Conservation (phyloP, 2,113 vertebrate species). For the Elephantulus edwardii region DNA sequence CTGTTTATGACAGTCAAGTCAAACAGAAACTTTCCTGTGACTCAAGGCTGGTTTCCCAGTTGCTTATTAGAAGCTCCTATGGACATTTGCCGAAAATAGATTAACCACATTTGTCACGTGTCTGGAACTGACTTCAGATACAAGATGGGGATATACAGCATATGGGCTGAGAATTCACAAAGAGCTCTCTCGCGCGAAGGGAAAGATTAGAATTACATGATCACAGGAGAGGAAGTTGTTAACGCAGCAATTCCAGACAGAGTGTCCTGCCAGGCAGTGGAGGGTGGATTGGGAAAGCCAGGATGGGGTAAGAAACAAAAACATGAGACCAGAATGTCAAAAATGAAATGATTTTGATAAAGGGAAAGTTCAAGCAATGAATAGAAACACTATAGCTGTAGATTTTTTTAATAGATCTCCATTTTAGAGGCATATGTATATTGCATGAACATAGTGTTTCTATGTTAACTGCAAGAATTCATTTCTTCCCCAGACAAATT, state of each 20-base stretch:
- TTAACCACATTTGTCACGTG: conserved; percentile 50
- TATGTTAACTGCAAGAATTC: background rate
- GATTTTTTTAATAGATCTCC: no score
- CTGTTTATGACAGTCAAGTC: conserved; percentile 67
- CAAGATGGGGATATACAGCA: background rate
- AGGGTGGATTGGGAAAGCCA: background rate
- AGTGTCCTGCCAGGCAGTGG: conserved; percentile 67
- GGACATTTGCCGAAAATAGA: conserved; percentile 49
- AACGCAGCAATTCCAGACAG: conserved; percentile 78
- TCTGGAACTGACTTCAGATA: conserved; percentile 62
- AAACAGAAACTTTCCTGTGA: conserved; percentile 74
- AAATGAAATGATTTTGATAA: conserved; percentile 33
- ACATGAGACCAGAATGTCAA: background rate
- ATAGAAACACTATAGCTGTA: background rate
- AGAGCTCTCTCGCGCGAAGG: conserved; percentile 58
- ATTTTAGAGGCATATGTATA: background rate
- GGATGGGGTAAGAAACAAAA: conserved; percentile 60
- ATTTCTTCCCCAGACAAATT: conserved; percentile 25
- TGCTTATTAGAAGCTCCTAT: conserved; percentile 5
- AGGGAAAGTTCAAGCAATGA: conserved; percentile 29
- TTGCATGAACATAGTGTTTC: background rate
- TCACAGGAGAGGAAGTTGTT: conserved; percentile 76
- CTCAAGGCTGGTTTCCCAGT: conserved; percentile 51
- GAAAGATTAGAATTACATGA: conserved; percentile 73
- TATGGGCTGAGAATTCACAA: conserved; percentile 61